A percentile compares a stretch with the other conserved stretches of the same genome.
These are phyloP conservation scores for Pheosia gnoma DNA, from an alignment of 2,888 invertebrate genomes.

Conservation along the genomic window DNA sequence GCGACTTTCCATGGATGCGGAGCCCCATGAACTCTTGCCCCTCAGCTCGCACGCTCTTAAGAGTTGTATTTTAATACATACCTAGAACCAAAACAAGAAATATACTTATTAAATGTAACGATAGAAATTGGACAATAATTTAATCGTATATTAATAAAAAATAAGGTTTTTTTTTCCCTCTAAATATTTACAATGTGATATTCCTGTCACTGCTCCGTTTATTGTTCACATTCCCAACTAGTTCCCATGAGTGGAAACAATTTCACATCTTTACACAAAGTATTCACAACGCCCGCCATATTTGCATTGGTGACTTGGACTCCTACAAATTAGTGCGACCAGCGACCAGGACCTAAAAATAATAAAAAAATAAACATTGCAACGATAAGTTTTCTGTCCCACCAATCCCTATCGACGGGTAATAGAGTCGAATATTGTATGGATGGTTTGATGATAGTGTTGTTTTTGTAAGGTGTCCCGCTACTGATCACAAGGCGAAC, in stretches of 20 bases:
- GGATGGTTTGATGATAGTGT: neutral
- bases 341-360: constrained; percentile 56
- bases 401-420: constrained; percentile 17
- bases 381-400: constrained; percentile 23
- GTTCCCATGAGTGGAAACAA: constrained; percentile 81
- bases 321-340: constrained; percentile 75
- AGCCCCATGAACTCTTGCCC: no score
- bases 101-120: no score
- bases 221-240: constrained; percentile 2
- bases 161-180: no score
- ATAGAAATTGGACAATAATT: no score
- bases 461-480: constrained; percentile 40
- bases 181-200: neutral
- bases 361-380: constrained; percentile 22
- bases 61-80: no score
- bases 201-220: neutral
- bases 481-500: constrained; percentile 62
- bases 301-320: constrained; percentile 80
- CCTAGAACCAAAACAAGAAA: no score
- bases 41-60: no score
- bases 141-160: no score
- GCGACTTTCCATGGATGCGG: no score
- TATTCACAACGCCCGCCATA: constrained; percentile 74
- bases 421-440: constrained; percentile 24
- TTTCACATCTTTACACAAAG: constrained; percentile 79